Conservation (phyloP, 1,140 invertebrate genomes). For the Heliconius hermathena region DNA sequence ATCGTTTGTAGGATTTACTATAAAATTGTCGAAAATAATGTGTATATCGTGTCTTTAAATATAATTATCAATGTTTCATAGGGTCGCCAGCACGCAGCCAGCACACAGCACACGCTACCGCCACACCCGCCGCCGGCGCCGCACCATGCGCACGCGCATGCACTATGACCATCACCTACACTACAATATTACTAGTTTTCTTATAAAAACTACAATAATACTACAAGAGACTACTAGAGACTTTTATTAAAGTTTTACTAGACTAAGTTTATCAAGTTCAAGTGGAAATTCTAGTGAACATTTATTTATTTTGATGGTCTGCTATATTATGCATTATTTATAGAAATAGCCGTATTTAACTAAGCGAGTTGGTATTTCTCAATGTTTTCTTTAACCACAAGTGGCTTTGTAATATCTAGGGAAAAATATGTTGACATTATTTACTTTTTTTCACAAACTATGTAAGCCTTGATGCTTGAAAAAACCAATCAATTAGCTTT, state of each 20-base stretch:
- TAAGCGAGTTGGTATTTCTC: background rate
- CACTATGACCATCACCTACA: constrained; percentile 58
- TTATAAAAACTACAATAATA: background rate
- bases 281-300: constrained; percentile 8
- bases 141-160: constrained; percentile 69
- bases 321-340: constrained; percentile 2
- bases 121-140: constrained; percentile 59
- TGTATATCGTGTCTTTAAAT: background rate
- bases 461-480: constrained; percentile 10
- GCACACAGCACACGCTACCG: constrained; percentile 56
- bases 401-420: background rate
- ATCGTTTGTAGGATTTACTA: too few relatives aligned
- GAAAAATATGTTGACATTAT: background rate
- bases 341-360: background rate
- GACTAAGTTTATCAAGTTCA: background rate
- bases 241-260: background rate
- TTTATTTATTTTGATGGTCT: constrained; percentile 1
- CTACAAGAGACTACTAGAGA: constrained; percentile 4
- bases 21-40: too few relatives aligned
- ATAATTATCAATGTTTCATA: constrained; percentile 28
- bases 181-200: constrained; percentile 6
- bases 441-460: background rate
- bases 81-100: constrained; percentile 66
- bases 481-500: constrained; percentile 3
- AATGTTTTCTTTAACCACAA: background rate